Conservation (phyloP, 2,888 invertebrate species). For the Leptinotarsa tumamoca region DNA sequence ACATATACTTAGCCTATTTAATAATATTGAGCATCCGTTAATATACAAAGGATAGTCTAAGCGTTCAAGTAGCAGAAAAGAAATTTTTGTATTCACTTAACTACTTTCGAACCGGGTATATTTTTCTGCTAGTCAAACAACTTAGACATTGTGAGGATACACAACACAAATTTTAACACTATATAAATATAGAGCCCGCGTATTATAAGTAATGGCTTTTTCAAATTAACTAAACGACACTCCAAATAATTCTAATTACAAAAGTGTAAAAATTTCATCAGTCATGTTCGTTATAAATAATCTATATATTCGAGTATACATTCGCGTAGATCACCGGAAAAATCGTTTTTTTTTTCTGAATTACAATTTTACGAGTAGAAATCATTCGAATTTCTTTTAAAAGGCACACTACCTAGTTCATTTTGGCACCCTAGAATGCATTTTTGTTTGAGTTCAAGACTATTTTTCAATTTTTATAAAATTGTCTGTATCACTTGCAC, state of each 20-base stretch:
- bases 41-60: slow-evolving; percentile 66
- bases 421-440: slow-evolving; percentile 68
- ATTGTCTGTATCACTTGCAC: slow-evolving; percentile 64
- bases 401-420: slow-evolving; percentile 66
- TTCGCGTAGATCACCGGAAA: slow-evolving; percentile 54
- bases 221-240: slow-evolving; percentile 58
- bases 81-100: slow-evolving; percentile 41
- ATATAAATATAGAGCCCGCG: slow-evolving; percentile 53
- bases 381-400: slow-evolving; percentile 41
- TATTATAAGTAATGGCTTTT: slow-evolving; percentile 62
- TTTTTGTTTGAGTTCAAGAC: slow-evolving; percentile 59
- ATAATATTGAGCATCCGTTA: slow-evolving; percentile 68
- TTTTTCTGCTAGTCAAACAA: slow-evolving; percentile 67
- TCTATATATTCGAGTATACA: slow-evolving; percentile 49
- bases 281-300: slow-evolving; percentile 58
- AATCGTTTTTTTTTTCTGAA: slow-evolving; percentile 34
- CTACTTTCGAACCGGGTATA: slow-evolving; percentile 44
- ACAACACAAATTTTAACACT: slow-evolving; percentile 62
- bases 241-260: slow-evolving; percentile 62
- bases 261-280: slow-evolving; percentile 63
- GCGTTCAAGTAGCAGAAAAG: slow-evolving; percentile 68
- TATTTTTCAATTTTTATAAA: slow-evolving; percentile 60
- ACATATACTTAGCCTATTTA: slow-evolving; percentile 62
- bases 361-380: slow-evolving; percentile 34
- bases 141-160: slow-evolving; percentile 65